A percentile compares a stretch with the other conserved stretches of the same genome.
Evolutionary conservation across 1,140 invertebrate species (phyloP).

Genomic region (Periplaneta americana): DNA sequence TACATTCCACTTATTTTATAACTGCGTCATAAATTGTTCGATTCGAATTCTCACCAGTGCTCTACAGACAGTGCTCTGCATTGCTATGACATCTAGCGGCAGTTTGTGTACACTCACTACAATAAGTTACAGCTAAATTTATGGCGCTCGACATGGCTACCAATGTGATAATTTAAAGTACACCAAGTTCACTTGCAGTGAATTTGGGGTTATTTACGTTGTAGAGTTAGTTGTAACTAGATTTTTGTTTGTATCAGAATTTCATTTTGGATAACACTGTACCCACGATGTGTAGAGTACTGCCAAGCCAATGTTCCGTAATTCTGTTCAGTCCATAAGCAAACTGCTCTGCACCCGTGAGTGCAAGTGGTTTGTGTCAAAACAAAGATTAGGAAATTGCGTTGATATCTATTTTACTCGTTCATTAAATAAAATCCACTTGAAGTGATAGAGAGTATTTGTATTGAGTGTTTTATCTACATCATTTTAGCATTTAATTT

Average conservation of each 20-base stretch:
- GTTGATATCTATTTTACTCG: not conserved
- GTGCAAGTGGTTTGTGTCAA: slow-evolving; percentile 14
- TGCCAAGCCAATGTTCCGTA: no score
- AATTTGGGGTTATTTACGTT: not conserved
- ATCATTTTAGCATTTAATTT: not conserved
- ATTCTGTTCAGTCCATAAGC: slow-evolving; percentile 1
- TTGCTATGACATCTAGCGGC: not conserved
- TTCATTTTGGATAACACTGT: no score
- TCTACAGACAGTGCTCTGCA: not conserved
- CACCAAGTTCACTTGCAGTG: not conserved
- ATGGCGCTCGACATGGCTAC: no score
- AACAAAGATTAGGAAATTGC: not conserved
- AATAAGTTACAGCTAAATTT: not conserved
- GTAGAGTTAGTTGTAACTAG: not conserved
- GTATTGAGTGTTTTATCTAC: not conserved
- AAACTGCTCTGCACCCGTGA: slow-evolving; percentile 17
- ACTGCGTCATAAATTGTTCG: no score
- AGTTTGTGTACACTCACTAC: not conserved
- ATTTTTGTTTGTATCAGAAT: not conserved
- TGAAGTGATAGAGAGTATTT: not conserved
- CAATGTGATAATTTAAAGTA: no score
- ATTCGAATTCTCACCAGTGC: no score
- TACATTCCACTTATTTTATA: no score
- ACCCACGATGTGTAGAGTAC: no score
- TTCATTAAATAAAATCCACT: not conserved